Percentiles rank a stretch among this genome's conserved stretches.
Evolutionary conservation across 2,797 vertebrate genomes (phyloP).

Genomic region (Fratercula arctica): DNA sequence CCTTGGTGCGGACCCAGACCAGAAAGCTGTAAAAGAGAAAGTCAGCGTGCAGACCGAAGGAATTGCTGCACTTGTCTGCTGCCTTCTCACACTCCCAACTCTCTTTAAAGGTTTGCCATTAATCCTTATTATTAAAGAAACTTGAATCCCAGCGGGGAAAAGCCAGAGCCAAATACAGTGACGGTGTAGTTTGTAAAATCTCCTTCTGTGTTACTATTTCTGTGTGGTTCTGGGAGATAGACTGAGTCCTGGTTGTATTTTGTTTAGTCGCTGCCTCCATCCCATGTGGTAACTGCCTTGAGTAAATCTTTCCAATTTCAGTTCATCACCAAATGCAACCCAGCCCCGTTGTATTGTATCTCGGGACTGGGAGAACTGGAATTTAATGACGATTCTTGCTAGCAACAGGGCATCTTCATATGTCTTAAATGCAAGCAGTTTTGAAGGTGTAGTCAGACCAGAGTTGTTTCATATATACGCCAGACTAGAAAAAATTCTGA

Average conservation of each 20-base stretch:
- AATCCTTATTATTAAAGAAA: neutral
- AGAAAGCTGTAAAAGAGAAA: neutral
- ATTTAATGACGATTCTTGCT: neutral
- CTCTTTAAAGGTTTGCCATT: slow-evolving; percentile 10
- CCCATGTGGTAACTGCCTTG: slow-evolving; percentile 22
- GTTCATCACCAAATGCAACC: neutral
- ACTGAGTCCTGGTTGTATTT: neutral
- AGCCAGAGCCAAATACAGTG: neutral
- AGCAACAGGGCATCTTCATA: neutral
- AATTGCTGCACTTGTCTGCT: neutral
- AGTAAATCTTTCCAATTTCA: neutral
- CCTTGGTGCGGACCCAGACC: neutral
- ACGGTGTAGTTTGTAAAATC: neutral
- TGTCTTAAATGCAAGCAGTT: neutral
- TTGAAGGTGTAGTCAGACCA: neutral
- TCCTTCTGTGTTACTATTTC: neutral
- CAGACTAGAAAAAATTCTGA: neutral
- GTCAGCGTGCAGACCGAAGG: neutral
- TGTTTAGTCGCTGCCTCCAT: slow-evolving; percentile 3
- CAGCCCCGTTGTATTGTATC: neutral
- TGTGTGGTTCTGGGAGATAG: neutral
- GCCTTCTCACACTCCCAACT: neutral
- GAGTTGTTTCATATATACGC: neutral
- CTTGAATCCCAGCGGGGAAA: neutral
- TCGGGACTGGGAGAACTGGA: neutral